Evolutionary conservation across 2,113 vertebrate species (phyloP), one percentile per base, ranked within the genome.

Genomic region (Telmatochromis brichardi): DNA sequence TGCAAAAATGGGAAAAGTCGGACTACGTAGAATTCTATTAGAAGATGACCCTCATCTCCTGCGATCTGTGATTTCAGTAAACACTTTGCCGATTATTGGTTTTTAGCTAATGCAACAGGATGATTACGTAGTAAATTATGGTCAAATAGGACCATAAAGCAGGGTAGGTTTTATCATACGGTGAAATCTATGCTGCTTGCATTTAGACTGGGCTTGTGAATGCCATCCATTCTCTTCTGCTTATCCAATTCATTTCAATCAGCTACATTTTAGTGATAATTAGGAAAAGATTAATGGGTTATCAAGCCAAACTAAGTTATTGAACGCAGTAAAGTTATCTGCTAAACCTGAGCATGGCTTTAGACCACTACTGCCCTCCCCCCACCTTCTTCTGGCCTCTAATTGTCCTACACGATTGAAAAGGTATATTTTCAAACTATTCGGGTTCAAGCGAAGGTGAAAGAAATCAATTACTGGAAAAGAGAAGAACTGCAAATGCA

Each of bases 401-500:
- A 57, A 54, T 80, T 80, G 5, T 58, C 83, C 37, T 84, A 85
- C 89, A 71, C 23, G 47, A 50, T 85, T 7, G 2, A 79, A 84
- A 83, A 86, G 37, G 81, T 84, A 58, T 40, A 79, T 84, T 86
- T 65, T 40, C 63, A 83, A 85, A 91, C 83, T 57, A 15, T 76
- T 89, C 19, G 47, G 82, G 84, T 88, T 91, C 90, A 87, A 84
- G 40, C 35, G 14, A 55, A 58, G 91, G 85, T 28, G 6, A 86
- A 87, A 87, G 83, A 83, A 83, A 92, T 88, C 60, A 90, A 90
- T 90, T 81, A 87, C 84, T 88, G 89, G 58, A 86, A 92, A 79
- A 82, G 53, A 83, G 76, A 85, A 26, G 42, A 68, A 85, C 65
- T 83, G 40, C 19, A 89, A 84, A 90, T 54, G 83, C 80, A 86